Evolutionary conservation across 2,797 vertebrate genomes (phyloP).

Genomic region (Oryzias sinensis): DNA sequence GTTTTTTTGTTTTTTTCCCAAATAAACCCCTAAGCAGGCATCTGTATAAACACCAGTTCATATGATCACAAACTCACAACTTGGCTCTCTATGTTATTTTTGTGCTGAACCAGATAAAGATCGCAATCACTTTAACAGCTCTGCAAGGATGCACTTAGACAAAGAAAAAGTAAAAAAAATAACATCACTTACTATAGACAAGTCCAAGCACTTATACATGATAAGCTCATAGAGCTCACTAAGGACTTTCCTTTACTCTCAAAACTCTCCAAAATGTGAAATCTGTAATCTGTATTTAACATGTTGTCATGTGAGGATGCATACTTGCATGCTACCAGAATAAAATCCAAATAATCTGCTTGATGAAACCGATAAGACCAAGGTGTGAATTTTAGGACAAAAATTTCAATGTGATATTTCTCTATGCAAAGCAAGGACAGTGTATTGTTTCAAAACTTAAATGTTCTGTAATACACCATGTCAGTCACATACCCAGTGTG

Average conservation of each 20-base stretch:
- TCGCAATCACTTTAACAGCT: not conserved
- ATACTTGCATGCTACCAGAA: too few relatives aligned
- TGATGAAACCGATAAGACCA: too few relatives aligned
- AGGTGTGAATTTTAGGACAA: too few relatives aligned
- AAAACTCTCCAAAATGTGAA: constrained; percentile 2
- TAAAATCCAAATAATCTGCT: too few relatives aligned
- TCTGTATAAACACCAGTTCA: not conserved
- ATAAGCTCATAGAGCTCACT: not conserved
- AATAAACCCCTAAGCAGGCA: too few relatives aligned
- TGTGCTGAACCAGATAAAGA: not conserved
- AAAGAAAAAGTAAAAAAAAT: constrained; percentile 2
- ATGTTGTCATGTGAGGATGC: not conserved
- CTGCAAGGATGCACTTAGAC: constrained; percentile 4
- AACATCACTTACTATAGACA: constrained; percentile 1
- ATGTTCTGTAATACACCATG: too few relatives aligned
- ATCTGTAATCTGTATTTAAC: not conserved
- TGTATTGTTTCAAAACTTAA: too few relatives aligned
- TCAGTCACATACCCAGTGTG: too few relatives aligned
- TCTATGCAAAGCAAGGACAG: too few relatives aligned
- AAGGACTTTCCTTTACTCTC: not conserved
- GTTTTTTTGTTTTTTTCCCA: too few relatives aligned
- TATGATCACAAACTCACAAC: not conserved
- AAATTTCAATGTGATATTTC: too few relatives aligned
- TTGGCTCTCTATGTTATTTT: constrained; percentile 2
- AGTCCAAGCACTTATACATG: constrained; percentile 1